Percentiles rank a stretch among this genome's conserved stretches.
Conservation (phyloP, 2,797 vertebrate genomes). For the Coranthus polyacanthus region DNA sequence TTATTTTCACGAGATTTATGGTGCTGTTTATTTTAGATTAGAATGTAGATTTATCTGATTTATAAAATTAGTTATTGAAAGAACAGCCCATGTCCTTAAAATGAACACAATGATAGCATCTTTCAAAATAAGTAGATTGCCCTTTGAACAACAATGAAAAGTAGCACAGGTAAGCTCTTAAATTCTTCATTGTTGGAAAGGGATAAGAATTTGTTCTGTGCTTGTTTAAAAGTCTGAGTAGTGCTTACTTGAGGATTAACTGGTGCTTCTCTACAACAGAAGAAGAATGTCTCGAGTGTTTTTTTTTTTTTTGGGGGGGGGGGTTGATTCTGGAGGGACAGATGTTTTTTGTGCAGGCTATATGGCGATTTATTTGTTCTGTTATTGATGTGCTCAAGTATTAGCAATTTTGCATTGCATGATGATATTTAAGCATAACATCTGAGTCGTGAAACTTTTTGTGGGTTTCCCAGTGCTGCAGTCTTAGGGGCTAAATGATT, state of each 20-base stretch:
- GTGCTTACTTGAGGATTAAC: constrained; percentile 6
- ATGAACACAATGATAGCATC: neutral
- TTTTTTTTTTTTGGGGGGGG: neutral
- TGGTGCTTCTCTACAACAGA: neutral
- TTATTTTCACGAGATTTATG: neutral
- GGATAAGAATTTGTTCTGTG: constrained; percentile 8
- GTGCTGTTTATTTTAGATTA: neutral
- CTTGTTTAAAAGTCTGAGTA: constrained; percentile 29
- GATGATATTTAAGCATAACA: constrained; percentile 7
- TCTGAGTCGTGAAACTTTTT: constrained; percentile 8
- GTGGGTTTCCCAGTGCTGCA: constrained; percentile 13
- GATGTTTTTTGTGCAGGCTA: no score
- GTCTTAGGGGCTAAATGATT: constrained; percentile 54
- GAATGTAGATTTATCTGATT: neutral
- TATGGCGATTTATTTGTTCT: constrained; percentile 40
- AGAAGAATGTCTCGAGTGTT: neutral
- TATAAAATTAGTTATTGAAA: constrained; percentile 1
- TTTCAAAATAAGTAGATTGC: neutral
- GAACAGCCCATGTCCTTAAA: constrained; percentile 5
- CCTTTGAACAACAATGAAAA: constrained; percentile 26
- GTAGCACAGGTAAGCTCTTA: constrained; percentile 26
- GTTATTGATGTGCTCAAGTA: constrained; percentile 7
- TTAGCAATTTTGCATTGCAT: constrained; percentile 7
- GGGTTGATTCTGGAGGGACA: neutral
- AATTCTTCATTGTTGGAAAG: constrained; percentile 6